phyloP scores from a whole-genome alignment of 2,888 invertebrate species.

The Habroteleia sp. region DNA sequence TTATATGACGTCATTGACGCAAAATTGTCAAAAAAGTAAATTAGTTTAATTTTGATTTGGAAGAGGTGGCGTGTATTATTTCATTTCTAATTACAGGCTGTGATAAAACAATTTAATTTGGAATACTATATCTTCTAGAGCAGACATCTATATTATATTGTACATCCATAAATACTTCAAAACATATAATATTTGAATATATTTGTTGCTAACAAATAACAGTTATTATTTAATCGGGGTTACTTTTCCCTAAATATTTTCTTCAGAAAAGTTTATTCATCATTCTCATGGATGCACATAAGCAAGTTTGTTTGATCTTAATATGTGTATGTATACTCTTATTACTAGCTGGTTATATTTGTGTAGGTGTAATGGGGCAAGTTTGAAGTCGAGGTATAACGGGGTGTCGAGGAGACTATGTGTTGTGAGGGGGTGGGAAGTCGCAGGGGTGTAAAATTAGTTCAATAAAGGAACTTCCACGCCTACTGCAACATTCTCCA shows the following conservation, averaged over 20 bases:
- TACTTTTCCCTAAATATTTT: neutral
- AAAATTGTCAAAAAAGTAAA: no score
- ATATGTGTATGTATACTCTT: constrained; percentile 63
- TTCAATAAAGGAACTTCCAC: constrained; percentile 78
- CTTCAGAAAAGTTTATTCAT: neutral
- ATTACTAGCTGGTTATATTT: constrained; percentile 74
- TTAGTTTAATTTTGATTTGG: no score
- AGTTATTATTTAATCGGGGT: no score
- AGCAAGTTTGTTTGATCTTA: constrained; percentile 29
- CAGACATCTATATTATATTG: no score
- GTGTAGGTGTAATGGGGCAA: constrained; percentile 75
- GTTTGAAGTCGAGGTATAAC: constrained; percentile 68
- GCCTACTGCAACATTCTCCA: constrained; percentile 68
- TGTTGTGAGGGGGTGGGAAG: constrained; percentile 64
- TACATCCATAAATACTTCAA: no score
- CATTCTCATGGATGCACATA: constrained; percentile 1
- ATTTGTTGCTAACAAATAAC: no score
- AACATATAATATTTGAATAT: no score
- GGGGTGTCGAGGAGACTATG: constrained; percentile 48
- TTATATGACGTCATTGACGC: no score
- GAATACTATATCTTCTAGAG: no score
- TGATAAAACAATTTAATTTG: no score
- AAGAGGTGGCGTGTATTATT: no score
- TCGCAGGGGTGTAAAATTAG: constrained; percentile 74
- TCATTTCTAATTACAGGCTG: no score